phyloP scores from a whole-genome alignment of 2,888 invertebrate species.

The Drosophila barbarae region DNA sequence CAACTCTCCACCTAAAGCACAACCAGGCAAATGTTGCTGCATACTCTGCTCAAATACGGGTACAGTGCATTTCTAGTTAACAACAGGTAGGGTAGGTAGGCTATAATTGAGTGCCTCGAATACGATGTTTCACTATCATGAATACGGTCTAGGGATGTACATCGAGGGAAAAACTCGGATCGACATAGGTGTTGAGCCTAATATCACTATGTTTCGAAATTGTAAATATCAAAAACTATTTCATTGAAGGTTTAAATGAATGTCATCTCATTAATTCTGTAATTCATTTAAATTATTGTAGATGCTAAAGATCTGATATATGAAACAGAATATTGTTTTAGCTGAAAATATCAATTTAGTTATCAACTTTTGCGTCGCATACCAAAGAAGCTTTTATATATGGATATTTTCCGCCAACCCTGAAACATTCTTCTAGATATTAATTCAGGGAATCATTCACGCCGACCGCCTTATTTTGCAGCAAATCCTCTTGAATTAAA shows the following conservation, averaged over 20 bases:
- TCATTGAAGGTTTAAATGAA: no score
- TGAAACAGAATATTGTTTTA: no score
- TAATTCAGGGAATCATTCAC: not conserved
- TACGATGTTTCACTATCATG: not conserved
- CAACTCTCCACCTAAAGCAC: constrained; percentile 25
- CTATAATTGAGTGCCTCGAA: not conserved
- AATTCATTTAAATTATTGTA: no score
- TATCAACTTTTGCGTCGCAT: no score
- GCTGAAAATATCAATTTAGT: no score
- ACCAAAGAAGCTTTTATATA: not conserved
- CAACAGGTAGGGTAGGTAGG: constrained; percentile 3
- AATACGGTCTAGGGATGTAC: not conserved
- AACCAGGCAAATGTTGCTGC: constrained; percentile 26
- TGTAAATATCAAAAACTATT: not conserved
- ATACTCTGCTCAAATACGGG: constrained; percentile 14
- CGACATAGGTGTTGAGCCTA: no score
- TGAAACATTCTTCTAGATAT: not conserved
- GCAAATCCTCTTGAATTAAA: not conserved
- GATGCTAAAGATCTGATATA: no score
- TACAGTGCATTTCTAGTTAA: constrained; percentile 18
- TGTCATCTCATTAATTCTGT: no score
- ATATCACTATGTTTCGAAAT: not conserved
- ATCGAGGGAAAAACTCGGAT: not conserved
- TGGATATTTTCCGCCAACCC: not conserved
- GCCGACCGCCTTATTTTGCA: not conserved